Evolutionary conservation across 2,797 vertebrate species (phyloP), one percentile per base, ranked within the genome.

Genomic region (Tachyglossus aculeatus): DNA sequence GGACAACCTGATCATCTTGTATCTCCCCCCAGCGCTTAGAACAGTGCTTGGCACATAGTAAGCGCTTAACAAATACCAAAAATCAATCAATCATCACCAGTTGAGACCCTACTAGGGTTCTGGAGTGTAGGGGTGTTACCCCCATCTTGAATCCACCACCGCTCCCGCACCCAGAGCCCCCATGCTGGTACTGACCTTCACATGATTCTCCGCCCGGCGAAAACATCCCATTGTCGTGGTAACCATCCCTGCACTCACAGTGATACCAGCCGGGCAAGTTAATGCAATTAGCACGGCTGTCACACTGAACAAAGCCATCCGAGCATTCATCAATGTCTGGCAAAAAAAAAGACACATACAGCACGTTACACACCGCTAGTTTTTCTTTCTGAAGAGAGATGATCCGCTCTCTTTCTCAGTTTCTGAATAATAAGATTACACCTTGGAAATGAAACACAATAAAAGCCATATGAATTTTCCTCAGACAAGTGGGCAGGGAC

Each of bases 211-310:
- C 98, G 56, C 93, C 95, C 74, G 96, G 90, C 21, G 96, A 96
- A 91, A 99, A 99, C 93, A 97, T 94, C 68, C 98, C 98, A 86
- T 98, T 99, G 93, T 99, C 98, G 76, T 98, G 98, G 93, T 98
- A 99, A 68, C 98, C 98, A 1, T 99, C 98, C 25, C 97, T 95
- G 84, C 98, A 99, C 76, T 99, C 98, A 2, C 98, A 99, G 92
- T 99, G 98, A 92, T 98, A 99, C 98, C 98, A 99, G 21, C 98
- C 98, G 10, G 98, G 98, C 86, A 99, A 92, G 92, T 99, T 99
- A 86, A 99, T 93, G 90, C 98, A 99, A 90, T 90, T 95, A 80
- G 98, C 98, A 82, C 95, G 96, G 87, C 96, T 98, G 92, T 99
- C 97, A 3, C 98, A 99, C 83, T 99, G 96, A 78, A 99, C 95